phyloP scores from a whole-genome alignment of 2,113 vertebrate genomes.

The Gasterosteus nipponicus region DNA sequence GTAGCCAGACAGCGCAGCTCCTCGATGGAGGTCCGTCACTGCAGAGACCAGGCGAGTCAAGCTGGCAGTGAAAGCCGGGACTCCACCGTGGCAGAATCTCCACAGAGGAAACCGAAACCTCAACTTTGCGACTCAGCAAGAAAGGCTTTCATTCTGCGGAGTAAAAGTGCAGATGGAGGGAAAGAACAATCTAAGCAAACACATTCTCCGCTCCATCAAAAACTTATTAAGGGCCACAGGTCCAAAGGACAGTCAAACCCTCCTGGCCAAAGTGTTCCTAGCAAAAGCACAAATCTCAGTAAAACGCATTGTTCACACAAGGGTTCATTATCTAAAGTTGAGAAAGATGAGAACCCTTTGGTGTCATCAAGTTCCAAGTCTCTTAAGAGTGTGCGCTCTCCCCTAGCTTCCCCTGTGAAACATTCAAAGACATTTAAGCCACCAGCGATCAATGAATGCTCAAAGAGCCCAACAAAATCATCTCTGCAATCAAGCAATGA shows the following conservation, averaged over 20 bases:
- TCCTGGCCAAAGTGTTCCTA: slow-evolving; percentile 57
- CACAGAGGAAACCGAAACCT: slow-evolving; percentile 75
- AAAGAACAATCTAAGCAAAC: slow-evolving; percentile 71
- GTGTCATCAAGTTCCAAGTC: slow-evolving; percentile 62
- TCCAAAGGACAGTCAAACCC: slow-evolving; percentile 75
- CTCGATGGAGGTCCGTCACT: slow-evolving; percentile 75
- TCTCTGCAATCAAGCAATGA: slow-evolving; percentile 70
- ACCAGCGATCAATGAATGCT: slow-evolving; percentile 65
- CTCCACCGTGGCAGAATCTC: slow-evolving; percentile 65
- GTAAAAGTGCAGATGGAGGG: slow-evolving; percentile 66
- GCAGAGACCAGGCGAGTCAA: slow-evolving; percentile 80
- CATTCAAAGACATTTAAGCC: slow-evolving; percentile 78
- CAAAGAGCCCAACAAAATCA: slow-evolving; percentile 69
- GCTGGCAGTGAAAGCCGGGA: slow-evolving; percentile 62
- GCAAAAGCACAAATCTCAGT: slow-evolving; percentile 79
- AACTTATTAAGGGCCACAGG: slow-evolving; percentile 76
- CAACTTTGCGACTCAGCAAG: slow-evolving; percentile 65
- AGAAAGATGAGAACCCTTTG: slow-evolving; percentile 51
- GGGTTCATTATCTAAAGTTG: slow-evolving; percentile 79
- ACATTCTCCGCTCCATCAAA: slow-evolving; percentile 80
- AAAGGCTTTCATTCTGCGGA: slow-evolving; percentile 73
- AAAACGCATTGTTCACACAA: slow-evolving; percentile 83
- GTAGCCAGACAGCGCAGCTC: slow-evolving; percentile 78
- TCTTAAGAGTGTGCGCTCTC: slow-evolving; percentile 70
- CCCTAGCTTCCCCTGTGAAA: slow-evolving; percentile 79